phyloP scores from a whole-genome alignment of 2,888 invertebrate species.

The Leucophora obtusa region DNA sequence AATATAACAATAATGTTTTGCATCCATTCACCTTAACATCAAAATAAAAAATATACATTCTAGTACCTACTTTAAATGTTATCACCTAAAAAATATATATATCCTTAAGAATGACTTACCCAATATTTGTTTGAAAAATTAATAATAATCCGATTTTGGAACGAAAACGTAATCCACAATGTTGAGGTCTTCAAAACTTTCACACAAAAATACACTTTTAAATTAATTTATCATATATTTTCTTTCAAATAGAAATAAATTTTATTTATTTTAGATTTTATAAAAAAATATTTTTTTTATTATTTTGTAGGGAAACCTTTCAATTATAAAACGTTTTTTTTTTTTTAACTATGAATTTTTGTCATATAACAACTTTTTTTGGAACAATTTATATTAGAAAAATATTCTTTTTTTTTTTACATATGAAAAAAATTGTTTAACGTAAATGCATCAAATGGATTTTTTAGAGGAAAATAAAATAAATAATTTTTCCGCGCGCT shows the following conservation, averaged over 20 bases:
- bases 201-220: slow-evolving; percentile 24
- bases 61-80: background rate
- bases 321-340: slow-evolving; percentile 6
- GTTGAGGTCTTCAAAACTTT: background rate
- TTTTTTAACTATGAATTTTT: slow-evolving; percentile 7
- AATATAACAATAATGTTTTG: slow-evolving; percentile 40
- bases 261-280: slow-evolving; percentile 1
- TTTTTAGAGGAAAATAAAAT: slow-evolving; percentile 43
- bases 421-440: slow-evolving; percentile 38
- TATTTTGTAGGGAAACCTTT: slow-evolving; percentile 25
- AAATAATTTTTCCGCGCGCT: slow-evolving; percentile 24
- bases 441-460: slow-evolving; percentile 44
- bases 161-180: slow-evolving; percentile 36
- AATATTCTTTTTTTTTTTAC: slow-evolving; percentile 27
- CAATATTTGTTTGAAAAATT: slow-evolving; percentile 9
- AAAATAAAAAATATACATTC: slow-evolving; percentile 10
- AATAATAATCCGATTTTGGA: slow-evolving; percentile 28
- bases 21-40: slow-evolving; percentile 38
- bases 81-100: background rate
- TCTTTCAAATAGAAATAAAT: background rate
- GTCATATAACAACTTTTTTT: slow-evolving; percentile 22
- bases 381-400: slow-evolving; percentile 26
- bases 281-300: slow-evolving; percentile 29
- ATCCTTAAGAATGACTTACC: slow-evolving; percentile 31
- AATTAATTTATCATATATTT: background rate